Evolutionary conservation across 2,113 vertebrate genomes (phyloP).

Genomic region (Triplophysa tibetana): DNA sequence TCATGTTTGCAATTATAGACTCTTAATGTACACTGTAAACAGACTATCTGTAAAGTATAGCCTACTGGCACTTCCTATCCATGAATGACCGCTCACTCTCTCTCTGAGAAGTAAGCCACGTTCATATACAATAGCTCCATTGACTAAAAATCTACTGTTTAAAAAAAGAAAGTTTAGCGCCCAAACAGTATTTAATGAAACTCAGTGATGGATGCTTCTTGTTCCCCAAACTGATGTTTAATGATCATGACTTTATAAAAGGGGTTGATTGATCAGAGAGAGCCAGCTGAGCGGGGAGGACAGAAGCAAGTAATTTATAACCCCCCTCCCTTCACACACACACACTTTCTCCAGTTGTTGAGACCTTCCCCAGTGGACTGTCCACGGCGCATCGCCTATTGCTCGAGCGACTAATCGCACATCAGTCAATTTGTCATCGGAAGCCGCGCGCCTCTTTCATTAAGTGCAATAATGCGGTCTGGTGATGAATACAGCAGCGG

Average conservation of each 20-base stretch:
- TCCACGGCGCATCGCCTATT: slow-evolving; percentile 70
- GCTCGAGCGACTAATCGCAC: slow-evolving; percentile 85
- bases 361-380: slow-evolving; percentile 61
- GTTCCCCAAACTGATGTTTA: slow-evolving; percentile 74
- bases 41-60: background rate
- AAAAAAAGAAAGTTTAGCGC: slow-evolving; percentile 59
- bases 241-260: slow-evolving; percentile 85
- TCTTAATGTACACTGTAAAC: slow-evolving; percentile 38
- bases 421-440: slow-evolving; percentile 90
- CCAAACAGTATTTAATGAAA: slow-evolving; percentile 70
- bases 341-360: slow-evolving; percentile 41
- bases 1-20: slow-evolving; percentile 48
- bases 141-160: slow-evolving; percentile 58
- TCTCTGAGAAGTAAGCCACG: slow-evolving; percentile 48
- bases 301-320: slow-evolving; percentile 86
- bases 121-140: slow-evolving; percentile 45
- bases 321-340: slow-evolving; percentile 54
- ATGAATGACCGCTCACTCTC: background rate
- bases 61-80: background rate
- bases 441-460: slow-evolving; percentile 84
- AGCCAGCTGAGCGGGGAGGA: slow-evolving; percentile 71
- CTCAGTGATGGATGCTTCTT: slow-evolving; percentile 70
- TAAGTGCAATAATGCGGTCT: slow-evolving; percentile 86
- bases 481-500: slow-evolving; percentile 86
- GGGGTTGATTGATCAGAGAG: slow-evolving; percentile 78